Percentiles rank a stretch among this genome's conserved stretches.
These are phyloP conservation scores for Gymnopithys bicolor DNA, from an alignment of 2,797 vertebrate genomes.

Conservation along the genomic window DNA sequence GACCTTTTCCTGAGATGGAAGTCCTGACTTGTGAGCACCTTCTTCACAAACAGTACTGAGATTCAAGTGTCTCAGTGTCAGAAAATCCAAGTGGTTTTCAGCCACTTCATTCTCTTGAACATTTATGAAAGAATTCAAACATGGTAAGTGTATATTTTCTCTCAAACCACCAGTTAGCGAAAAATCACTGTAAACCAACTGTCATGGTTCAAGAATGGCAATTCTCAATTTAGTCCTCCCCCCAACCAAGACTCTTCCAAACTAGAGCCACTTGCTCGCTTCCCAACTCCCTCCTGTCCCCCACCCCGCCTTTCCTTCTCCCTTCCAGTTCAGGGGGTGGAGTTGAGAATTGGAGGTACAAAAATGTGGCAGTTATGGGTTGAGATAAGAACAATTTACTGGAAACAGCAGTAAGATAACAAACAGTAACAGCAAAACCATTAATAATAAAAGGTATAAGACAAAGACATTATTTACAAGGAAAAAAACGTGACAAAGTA, in stretches of 20 bases:
- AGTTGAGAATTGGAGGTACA: not conserved
- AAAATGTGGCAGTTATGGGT: not conserved
- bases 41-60: not conserved
- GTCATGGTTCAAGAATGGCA: not conserved
- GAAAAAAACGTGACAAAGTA: not conserved
- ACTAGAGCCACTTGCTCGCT: not conserved
- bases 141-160: not conserved
- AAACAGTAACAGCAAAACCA: not conserved
- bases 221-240: not conserved
- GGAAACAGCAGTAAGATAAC: not conserved
- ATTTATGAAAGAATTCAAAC: not conserved
- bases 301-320: not conserved
- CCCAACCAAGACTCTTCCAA: not conserved
- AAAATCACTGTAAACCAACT: not conserved
- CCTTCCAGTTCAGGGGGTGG: fast-evolving
- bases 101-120: not conserved
- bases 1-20: not conserved
- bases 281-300: not conserved
- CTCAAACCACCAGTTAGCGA: not conserved
- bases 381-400: not conserved
- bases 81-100: not conserved
- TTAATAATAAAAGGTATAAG: not conserved
- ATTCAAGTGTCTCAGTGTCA: not conserved
- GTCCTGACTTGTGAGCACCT: not conserved
- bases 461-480: not conserved